Base-by-base conservation (phyloP, 2,113 vertebrate genomes). In the Nothocercus julius region DNA sequence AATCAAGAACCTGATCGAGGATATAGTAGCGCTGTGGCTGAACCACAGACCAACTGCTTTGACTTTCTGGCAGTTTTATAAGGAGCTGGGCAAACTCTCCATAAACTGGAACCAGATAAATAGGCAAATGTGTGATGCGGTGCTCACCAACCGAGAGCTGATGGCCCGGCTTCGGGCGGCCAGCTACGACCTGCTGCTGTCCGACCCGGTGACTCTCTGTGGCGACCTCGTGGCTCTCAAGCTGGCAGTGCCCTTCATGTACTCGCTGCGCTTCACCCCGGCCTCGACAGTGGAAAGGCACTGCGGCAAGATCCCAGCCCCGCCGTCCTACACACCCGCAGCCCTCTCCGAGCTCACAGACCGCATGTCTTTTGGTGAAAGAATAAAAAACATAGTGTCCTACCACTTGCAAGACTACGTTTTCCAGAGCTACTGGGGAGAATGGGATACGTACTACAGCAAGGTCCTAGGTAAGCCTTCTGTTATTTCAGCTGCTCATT, bases 151-250 rank as follows among this genome's bases (percentile, higher is more conserved):
- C 38, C 45, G 4, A 40, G 92, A 97, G 32, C 68, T 98, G 61
- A 95, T 98, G 95, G 80, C 94, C 64, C 98, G 30, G 76, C 95
- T 98, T 89, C 90, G 77, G 59, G 44, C 67, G 6, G 69, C 81
- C 36, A 54, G 67, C 47, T 98, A 97, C 38, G 93, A 98, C 75
- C 58, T 98, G 28, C 56, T 98, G 34, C 59, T 98, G 24, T 89
- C 97, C 21, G 98, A 98, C 15, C 98, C 97, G 0, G 96, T 97
- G 67, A 95, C 90, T 5, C 66, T 92, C 18, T 98, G 98, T 4
- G 98, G 98, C 14, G 98, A 98, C 22, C 81, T 98, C 3, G 11
- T 98, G 74, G 97, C 98, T 94, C 21, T 98, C 79, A 97, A 97
- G 59, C 92, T 98, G 95, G 93, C 77, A 25, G 92, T 98, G 66